Evolutionary conservation across 2,113 vertebrate genomes (phyloP).

Genomic region (Orientallactaga bullata): DNA sequence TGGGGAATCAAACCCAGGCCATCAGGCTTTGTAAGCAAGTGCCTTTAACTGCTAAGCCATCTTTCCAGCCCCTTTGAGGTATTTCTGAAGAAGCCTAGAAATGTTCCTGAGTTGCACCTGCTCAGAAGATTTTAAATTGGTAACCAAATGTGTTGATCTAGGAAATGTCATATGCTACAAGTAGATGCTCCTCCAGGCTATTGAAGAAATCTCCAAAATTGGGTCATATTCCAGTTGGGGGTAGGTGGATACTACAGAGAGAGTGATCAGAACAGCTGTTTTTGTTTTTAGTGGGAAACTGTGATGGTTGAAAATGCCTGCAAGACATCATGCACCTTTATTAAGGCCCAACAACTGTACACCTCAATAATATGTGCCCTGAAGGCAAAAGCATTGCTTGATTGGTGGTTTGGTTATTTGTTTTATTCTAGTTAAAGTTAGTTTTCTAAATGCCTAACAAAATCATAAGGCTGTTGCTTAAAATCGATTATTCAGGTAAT

Average conservation of each 20-base stretch:
- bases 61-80: background rate
- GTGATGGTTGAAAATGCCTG: background rate
- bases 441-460: background rate
- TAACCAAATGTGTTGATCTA: background rate
- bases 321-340: background rate
- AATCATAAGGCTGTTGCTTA: background rate
- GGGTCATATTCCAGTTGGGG: background rate
- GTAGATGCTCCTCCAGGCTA: background rate
- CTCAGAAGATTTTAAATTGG: conserved; percentile 43
- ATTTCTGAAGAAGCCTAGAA: conserved; percentile 17
- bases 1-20: no score
- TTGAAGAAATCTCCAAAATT: conserved; percentile 11
- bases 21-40: no score
- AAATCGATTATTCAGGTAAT: conserved; percentile 2
- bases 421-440: conserved; percentile 22
- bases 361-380: background rate
- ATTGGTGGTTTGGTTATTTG: background rate
- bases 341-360: background rate
- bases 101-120: conserved; percentile 1
- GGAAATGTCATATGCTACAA: background rate
- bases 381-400: background rate
- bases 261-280: background rate
- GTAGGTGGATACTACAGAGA: background rate
- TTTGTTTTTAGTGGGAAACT: conserved; percentile 40
- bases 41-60: no score